phyloP scores from a whole-genome alignment of 2,113 vertebrate genomes.

The Forbesichthys papilliferus region DNA sequence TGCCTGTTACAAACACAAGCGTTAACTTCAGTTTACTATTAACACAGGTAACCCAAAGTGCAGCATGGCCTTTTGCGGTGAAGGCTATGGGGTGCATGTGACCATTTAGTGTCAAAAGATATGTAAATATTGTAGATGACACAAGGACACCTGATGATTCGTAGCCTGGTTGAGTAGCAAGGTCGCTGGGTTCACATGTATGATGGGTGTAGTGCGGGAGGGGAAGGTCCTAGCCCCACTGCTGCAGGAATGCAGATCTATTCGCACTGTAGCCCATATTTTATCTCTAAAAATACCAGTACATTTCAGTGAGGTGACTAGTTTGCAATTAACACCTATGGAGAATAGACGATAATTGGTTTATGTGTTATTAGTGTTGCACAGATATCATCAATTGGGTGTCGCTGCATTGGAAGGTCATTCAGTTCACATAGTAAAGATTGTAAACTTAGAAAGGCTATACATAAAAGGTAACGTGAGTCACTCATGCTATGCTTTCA shows the following conservation, averaged over 20 bases:
- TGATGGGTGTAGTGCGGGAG: constrained; percentile 55
- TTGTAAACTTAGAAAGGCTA: too few species aligned
- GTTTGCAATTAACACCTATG: background rate
- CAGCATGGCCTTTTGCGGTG: too few species aligned
- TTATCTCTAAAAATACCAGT: constrained; percentile 39
- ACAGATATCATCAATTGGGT: background rate
- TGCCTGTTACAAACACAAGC: constrained; percentile 21
- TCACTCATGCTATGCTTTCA: too few species aligned
- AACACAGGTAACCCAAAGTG: constrained; percentile 39
- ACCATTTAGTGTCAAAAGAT: too few species aligned
- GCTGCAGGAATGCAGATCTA: constrained; percentile 12
- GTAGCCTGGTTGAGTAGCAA: background rate
- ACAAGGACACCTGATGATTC: constrained; percentile 26
- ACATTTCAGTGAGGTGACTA: constrained; percentile 9
- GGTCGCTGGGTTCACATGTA: constrained; percentile 45
- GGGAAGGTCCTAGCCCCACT: constrained; percentile 28
- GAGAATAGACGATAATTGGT: constrained; percentile 9
- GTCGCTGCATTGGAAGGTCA: constrained; percentile 29
- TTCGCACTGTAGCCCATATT: constrained; percentile 15
- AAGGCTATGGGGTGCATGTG: background rate
- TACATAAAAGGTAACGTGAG: too few species aligned
- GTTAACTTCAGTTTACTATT: constrained; percentile 37
- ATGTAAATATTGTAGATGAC: constrained; percentile 22
- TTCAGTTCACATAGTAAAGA: constrained; percentile 20
- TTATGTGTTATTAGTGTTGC: background rate